These are phyloP conservation scores for Urocyon cinereoargenteus DNA, from an alignment of 2,797 vertebrate genomes.

Conservation along the genomic window DNA sequence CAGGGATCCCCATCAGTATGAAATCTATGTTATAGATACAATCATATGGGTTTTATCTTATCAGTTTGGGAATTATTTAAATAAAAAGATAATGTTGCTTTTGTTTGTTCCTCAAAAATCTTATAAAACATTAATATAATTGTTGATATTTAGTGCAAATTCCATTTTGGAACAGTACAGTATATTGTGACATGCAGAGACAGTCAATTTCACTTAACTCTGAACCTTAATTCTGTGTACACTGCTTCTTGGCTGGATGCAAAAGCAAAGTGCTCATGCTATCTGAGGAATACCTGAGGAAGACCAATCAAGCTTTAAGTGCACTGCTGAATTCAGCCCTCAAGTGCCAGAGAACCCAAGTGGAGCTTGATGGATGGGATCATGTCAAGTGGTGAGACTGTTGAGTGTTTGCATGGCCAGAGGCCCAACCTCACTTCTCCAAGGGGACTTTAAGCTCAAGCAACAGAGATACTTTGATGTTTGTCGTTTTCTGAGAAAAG, in stretches of 20 bases:
- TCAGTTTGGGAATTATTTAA: neutral
- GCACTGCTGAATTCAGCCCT: neutral
- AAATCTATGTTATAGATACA: neutral
- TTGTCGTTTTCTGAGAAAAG: conserved; percentile 11
- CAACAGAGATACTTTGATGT: neutral
- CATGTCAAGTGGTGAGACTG: conserved; percentile 15
- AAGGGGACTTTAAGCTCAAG: neutral
- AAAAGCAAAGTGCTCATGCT: neutral
- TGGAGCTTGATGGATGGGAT: neutral
- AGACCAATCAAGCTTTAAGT: neutral
- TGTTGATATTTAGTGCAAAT: neutral
- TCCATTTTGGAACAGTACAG: neutral
- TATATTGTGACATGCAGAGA: neutral
- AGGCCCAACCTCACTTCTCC: neutral
- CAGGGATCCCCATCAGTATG: neutral
- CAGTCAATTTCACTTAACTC: neutral
- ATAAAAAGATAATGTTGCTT: neutral
- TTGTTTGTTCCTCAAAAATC: neutral
- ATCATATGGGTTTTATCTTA: neutral
- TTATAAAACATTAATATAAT: neutral
- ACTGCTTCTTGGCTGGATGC: neutral
- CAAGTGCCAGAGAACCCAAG: neutral
- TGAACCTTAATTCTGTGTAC: neutral
- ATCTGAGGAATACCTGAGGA: neutral
- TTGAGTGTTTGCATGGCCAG: neutral